These are phyloP conservation scores for Abrostola tripartita DNA, from an alignment of 2,888 invertebrate species.

Conservation along the genomic window DNA sequence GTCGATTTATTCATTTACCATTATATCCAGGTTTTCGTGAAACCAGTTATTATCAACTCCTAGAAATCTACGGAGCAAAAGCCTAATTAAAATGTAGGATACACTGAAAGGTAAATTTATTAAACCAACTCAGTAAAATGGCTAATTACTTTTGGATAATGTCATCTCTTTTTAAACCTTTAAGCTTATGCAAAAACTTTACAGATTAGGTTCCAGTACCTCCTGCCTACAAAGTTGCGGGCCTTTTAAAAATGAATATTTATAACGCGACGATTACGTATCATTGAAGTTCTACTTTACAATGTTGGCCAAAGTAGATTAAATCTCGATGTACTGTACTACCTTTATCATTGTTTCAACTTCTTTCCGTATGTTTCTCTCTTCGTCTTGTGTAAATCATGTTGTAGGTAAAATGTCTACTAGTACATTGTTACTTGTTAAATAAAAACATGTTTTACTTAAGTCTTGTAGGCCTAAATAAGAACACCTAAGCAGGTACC, in stretches of 20 bases:
- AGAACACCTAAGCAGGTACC: not conserved
- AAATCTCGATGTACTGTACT: constrained; percentile 9
- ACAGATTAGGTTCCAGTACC: constrained; percentile 6
- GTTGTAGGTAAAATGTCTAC: constrained; percentile 9
- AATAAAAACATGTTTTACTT: not conserved
- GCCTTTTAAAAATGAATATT: constrained; percentile 23
- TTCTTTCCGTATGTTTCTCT: constrained; percentile 13
- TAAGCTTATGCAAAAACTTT: constrained; percentile 16
- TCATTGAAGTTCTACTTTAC: constrained; percentile 16
- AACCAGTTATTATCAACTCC: not conserved
- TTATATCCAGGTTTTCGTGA: too few species aligned
- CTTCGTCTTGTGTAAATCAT: too few species aligned
- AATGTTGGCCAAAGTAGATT: constrained; percentile 15
- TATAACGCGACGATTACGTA: constrained; percentile 14
- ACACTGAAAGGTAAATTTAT: not conserved
- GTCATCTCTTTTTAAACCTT: constrained; percentile 12
- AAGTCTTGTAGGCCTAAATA: not conserved
- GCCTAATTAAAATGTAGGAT: not conserved
- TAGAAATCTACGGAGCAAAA: not conserved
- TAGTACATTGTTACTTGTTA: constrained; percentile 1
- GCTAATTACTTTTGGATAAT: constrained; percentile 16
- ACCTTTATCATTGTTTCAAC: not conserved
- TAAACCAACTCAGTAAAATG: not conserved
- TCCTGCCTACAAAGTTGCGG: constrained; percentile 12
- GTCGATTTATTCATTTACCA: too few species aligned